Percentiles rank a stretch among this genome's conserved stretches.
Conservation (phyloP, 1,140 invertebrate species). For the Whitmania pigra region DNA sequence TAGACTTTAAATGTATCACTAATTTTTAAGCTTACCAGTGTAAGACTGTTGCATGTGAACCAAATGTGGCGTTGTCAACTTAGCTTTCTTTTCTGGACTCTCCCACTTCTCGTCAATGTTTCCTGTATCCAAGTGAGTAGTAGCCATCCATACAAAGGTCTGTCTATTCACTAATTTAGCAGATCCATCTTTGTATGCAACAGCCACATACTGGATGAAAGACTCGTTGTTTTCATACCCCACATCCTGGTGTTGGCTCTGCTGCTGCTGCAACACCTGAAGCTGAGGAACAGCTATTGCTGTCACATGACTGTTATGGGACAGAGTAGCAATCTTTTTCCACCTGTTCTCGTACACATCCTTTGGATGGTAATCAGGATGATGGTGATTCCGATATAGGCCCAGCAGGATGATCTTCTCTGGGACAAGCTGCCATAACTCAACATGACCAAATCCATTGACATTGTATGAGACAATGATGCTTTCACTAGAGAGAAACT, state of each 20-base stretch:
- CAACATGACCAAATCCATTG: slow-evolving; percentile 48
- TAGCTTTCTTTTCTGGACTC: slow-evolving; percentile 47
- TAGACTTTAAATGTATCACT: no score
- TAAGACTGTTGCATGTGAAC: slow-evolving; percentile 60
- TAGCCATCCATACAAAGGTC: slow-evolving; percentile 55
- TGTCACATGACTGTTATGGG: slow-evolving; percentile 32
- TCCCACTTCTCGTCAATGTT: slow-evolving; percentile 40
- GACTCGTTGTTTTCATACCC: slow-evolving; percentile 50
- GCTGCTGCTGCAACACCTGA: slow-evolving; percentile 36
- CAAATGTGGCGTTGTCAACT: slow-evolving; percentile 42
- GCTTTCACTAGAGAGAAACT: slow-evolving; percentile 45
- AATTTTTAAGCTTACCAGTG: slow-evolving; percentile 47
- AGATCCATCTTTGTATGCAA: slow-evolving; percentile 60
- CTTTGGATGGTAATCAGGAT: slow-evolving; percentile 28
- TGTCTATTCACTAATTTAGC: slow-evolving; percentile 62
- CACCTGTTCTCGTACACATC: slow-evolving; percentile 53
- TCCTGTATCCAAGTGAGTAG: slow-evolving; percentile 29
- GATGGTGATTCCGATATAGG: slow-evolving; percentile 53
- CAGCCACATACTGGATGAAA: slow-evolving; percentile 54
- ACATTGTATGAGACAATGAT: slow-evolving; percentile 28
- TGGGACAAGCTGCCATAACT: slow-evolving; percentile 73
- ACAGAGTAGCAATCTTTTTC: slow-evolving; percentile 47
- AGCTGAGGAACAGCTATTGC: slow-evolving; percentile 36
- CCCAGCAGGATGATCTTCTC: slow-evolving; percentile 64
- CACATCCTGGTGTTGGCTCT: slow-evolving; percentile 44